Evolutionary conservation across 2,888 invertebrate genomes (phyloP), one percentile per base, ranked within the genome.

Genomic region (Aleiodes leptofemur): DNA sequence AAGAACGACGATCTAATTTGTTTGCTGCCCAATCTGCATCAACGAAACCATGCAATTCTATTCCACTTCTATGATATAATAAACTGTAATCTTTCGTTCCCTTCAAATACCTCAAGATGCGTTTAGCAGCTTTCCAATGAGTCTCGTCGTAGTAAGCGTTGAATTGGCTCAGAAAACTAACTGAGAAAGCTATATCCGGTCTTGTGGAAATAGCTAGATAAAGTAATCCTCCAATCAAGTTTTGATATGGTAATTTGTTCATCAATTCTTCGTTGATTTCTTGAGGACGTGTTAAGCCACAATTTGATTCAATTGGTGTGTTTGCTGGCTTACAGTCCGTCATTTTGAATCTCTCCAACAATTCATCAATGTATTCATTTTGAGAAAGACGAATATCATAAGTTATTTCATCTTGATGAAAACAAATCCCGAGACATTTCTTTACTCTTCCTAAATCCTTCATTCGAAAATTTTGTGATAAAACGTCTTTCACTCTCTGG

Each of bases 111-210:
- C 80, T 53, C 3, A 83, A 70, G 1, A 82, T 77, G 1, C 77
- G 51, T 51, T 82, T 83, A 0, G 80, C 82, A 1, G 82, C 81
- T 11, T 64, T 75, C 82, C 82, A 84, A 57, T 84, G 83, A 0
- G 16, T 14, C 23, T 77, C 53, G 7, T 76, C 72, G 68, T 74
- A 79, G 29, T 77, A 69, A 8, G 74, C 29, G 3, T 73, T 74
- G 14, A 78, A 76, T 56, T 77, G 76, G 14, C 78, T 79, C 4
- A 78, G 55, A 14, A 74, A 74, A 48, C 76, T 78, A 9, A 76
- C 75, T 6, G 73, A 64, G 23, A 64, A 75, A 11, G 76, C 16
- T 14, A 78, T 80, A 57, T 80, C 80, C 0, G 77, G 78, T 51
- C 23, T 6, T 51, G n/a, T 59, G 51, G 61, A 48, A 23, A 69